Evolutionary conservation across 1,140 invertebrate species (phyloP), one percentile per base, ranked within the genome.

Genomic region (Platyscapa corneri): DNA sequence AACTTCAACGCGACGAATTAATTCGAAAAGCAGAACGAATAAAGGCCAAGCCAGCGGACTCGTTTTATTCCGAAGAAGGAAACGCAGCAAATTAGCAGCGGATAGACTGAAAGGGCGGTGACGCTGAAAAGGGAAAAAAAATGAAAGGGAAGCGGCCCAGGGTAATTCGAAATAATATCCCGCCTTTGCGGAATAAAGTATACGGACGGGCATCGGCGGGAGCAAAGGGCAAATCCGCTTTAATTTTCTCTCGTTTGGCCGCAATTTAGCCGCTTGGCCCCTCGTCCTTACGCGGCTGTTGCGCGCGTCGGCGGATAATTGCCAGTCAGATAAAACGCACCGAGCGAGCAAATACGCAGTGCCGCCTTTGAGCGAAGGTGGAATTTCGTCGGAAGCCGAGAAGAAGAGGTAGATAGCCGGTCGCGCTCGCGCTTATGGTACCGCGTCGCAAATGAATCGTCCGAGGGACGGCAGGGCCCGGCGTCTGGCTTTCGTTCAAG

Each of bases 401-500:
- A 56, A 56, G n/a, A n/a, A n/a, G n/a, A n/a, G n/a, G n/a, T n/a
- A n/a, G n/a, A n/a, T n/a, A n/a, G n/a, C n/a, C n/a, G n/a, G 23
- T 23, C 14, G 0, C 5, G 56, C 23, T 53, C 23, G 14, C 27
- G 10, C 56, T 18, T 56, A 16, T 20, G 5, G 5, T 27, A 60
- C 32, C 18, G 16, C n/a, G 30, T 10, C 23, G 53, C 53, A 49
- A 83, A 65, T 27, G 74, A 82, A 75, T 56, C 86, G 81, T 64
- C 84, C 42, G 46, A 16, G 37, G 27, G 78, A 78, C 3, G 53
- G 67, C 20, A 46, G 46, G 30, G 16, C 34, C 34, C 18, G 34
- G 42, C n/a, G 42, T 77, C 74, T 49, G 42, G 56, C 27, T 77
- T 23, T 87, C 79, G 82, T 79, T 64, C 86, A 90, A 91, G 91